Percentiles rank a stretch among this genome's conserved stretches.
Conservation (phyloP, 2,113 vertebrate species). For the Caretta caretta region DNA sequence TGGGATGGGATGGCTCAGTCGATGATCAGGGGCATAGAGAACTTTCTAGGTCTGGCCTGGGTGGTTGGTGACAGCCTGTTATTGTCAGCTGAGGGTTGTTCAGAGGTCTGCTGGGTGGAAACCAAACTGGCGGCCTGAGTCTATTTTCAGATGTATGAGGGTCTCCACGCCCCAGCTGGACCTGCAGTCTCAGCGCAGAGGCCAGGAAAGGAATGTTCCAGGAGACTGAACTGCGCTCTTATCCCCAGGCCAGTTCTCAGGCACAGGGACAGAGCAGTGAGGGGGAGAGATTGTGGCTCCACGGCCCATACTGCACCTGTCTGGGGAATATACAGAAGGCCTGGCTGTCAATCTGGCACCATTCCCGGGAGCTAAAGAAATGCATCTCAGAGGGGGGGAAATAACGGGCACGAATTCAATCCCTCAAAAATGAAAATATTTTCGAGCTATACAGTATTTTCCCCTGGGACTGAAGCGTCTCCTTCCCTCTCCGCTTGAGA, state of each 20-base stretch:
- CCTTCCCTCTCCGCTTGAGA: slow-evolving; percentile 46
- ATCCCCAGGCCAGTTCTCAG: neutral
- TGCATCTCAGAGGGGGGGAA: neutral
- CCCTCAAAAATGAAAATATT: slow-evolving; percentile 39
- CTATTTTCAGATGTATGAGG: neutral
- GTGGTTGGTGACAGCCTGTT: neutral
- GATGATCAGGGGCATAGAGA: rapidly evolving
- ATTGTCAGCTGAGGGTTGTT: rapidly evolving
- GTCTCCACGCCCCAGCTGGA: neutral
- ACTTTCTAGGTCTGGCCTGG: neutral
- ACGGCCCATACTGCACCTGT: rapidly evolving
- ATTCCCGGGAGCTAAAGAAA: neutral
- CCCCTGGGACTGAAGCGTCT: slow-evolving; percentile 52
- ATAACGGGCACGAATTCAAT: slow-evolving; percentile 14
- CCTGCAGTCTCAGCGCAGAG: rapidly evolving
- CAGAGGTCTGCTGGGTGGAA: neutral
- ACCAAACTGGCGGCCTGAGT: neutral
- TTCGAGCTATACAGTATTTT: slow-evolving; percentile 25
- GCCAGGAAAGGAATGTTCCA: neutral
- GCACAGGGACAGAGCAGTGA: neutral
- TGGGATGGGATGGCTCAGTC: neutral
- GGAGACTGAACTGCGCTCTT: neutral
- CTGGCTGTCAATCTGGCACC: rapidly evolving
- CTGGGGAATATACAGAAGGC: neutral
- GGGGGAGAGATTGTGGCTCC: neutral